These are phyloP conservation scores for Thunnus albacares DNA, from an alignment of 2,797 vertebrate genomes.

Conservation along the genomic window DNA sequence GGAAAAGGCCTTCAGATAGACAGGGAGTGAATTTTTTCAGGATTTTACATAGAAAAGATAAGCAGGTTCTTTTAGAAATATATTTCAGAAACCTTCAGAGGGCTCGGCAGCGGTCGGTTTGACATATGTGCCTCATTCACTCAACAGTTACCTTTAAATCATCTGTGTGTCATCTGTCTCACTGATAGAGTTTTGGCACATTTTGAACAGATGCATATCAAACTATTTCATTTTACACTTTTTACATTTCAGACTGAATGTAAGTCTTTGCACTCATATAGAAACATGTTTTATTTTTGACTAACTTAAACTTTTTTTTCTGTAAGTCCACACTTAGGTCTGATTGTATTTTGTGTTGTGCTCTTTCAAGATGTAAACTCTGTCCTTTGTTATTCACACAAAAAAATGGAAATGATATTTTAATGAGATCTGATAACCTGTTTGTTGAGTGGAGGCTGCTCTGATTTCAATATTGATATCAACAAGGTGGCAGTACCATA, in stretches of 20 bases:
- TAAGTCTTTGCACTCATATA: slow-evolving; percentile 10
- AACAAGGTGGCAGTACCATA: slow-evolving; percentile 12
- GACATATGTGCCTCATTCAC: slow-evolving; percentile 70
- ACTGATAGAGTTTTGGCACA: slow-evolving; percentile 30
- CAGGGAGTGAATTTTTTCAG: not conserved
- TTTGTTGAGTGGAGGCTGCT: slow-evolving; percentile 15
- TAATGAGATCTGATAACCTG: slow-evolving; percentile 14
- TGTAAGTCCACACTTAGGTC: slow-evolving; percentile 31
- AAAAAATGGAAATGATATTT: slow-evolving; percentile 28
- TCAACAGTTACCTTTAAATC: slow-evolving; percentile 71
- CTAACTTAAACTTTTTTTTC: slow-evolving; percentile 2
- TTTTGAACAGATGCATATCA: slow-evolving; percentile 29
- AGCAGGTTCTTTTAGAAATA: slow-evolving; percentile 23
- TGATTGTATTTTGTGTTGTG: slow-evolving; percentile 53
- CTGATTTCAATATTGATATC: slow-evolving; percentile 10
- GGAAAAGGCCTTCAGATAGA: slow-evolving; percentile 23
- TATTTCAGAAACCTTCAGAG: slow-evolving; percentile 27
- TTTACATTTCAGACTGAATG: slow-evolving; percentile 31
- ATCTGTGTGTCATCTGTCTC: slow-evolving; percentile 18
- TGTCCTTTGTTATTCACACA: slow-evolving; percentile 28
- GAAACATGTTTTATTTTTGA: slow-evolving; percentile 7
- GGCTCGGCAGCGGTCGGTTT: slow-evolving; percentile 31
- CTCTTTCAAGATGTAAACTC: slow-evolving; percentile 36
- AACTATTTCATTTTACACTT: slow-evolving; percentile 11
- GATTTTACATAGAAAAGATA: not conserved